Conservation (phyloP, 2,113 vertebrate species). For the Pogona vitticeps region DNA sequence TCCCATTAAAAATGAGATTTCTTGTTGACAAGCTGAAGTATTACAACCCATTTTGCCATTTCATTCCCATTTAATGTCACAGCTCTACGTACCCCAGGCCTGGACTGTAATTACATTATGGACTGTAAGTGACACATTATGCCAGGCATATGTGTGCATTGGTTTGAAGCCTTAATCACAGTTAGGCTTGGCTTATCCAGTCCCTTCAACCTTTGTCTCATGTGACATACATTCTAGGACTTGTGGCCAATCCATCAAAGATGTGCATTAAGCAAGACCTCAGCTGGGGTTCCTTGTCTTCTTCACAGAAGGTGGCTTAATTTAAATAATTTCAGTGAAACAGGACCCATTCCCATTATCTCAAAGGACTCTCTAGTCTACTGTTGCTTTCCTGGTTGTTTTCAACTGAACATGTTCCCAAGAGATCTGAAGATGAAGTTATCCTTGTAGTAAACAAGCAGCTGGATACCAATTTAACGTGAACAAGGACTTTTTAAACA, state of each 20-base stretch:
- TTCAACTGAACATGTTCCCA: not conserved
- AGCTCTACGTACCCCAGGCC: not conserved
- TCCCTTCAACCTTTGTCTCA: no score
- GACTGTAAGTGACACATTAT: no score
- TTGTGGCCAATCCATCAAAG: not conserved
- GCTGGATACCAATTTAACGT: not conserved
- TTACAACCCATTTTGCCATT: not conserved
- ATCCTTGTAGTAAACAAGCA: not conserved
- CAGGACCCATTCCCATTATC: not conserved
- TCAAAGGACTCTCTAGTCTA: not conserved
- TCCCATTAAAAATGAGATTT: no score
- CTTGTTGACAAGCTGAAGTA: not conserved
- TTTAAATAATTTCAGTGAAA: not conserved
- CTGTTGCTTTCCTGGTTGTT: not conserved
- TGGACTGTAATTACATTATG: no score
- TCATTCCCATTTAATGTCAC: not conserved
- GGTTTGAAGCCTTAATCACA: not conserved
- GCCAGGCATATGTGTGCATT: not conserved
- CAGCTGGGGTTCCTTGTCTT: rapidly evolving
- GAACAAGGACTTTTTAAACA: conserved; percentile 23
- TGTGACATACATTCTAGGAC: not conserved
- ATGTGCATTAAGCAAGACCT: not conserved
- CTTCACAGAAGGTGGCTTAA: not conserved
- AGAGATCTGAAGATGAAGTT: not conserved
- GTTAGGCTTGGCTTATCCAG: not conserved